Evolutionary conservation across 2,888 invertebrate genomes (phyloP).

Genomic region (Rotaria socialis): DNA sequence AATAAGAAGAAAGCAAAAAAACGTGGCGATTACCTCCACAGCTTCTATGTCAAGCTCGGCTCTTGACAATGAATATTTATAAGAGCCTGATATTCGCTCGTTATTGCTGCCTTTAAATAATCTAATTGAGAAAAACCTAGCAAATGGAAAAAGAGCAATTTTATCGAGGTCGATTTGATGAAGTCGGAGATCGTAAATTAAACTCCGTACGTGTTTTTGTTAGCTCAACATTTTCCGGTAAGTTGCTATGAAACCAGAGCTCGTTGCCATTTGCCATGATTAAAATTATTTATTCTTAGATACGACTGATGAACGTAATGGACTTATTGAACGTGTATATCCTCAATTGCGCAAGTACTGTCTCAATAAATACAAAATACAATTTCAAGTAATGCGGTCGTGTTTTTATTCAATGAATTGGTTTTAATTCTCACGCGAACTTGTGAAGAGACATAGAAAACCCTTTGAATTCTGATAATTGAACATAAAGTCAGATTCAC

Average conservation of each 20-base stretch:
- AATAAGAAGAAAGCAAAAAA: too few relatives aligned
- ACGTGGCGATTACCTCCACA: too few relatives aligned
- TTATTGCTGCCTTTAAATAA: background rate
- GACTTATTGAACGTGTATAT: slow-evolving; percentile 3
- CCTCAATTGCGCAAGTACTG: background rate
- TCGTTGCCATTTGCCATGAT: background rate
- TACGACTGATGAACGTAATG: slow-evolving; percentile 14
- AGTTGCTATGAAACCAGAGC: background rate
- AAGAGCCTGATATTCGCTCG: too few relatives aligned
- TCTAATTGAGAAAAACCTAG: background rate
- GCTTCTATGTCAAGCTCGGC: too few relatives aligned
- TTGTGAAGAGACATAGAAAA: too few relatives aligned
- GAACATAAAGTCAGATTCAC: too few relatives aligned
- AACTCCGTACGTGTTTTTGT: background rate
- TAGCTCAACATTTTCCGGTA: background rate
- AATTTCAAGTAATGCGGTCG: background rate
- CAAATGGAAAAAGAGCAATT: background rate
- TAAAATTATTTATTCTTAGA: background rate
- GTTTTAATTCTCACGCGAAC: too few relatives aligned
- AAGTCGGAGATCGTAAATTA: background rate
- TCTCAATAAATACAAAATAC: background rate
- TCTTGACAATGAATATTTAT: too few relatives aligned
- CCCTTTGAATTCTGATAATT: too few relatives aligned
- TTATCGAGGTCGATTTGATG: background rate
- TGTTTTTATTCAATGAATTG: too few relatives aligned